Conservation (phyloP, 2,888 invertebrate genomes). For the Rhodophaea formosa region DNA sequence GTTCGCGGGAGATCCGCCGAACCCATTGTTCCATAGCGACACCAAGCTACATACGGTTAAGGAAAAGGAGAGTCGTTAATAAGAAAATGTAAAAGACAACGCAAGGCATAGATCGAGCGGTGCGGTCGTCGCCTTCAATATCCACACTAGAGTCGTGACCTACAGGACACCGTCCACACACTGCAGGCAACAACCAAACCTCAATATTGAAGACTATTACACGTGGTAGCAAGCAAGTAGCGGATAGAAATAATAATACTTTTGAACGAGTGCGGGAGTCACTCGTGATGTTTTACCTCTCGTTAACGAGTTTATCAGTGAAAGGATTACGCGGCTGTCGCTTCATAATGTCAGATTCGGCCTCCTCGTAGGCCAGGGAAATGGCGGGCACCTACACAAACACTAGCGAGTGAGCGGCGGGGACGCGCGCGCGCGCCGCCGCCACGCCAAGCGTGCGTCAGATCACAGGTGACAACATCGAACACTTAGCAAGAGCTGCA, state of each 20-base stretch:
- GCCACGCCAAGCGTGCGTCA: constrained; percentile 56
- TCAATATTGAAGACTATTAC: constrained; percentile 71
- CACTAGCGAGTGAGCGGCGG: constrained; percentile 75
- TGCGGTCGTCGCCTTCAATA: constrained; percentile 76
- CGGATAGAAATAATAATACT: constrained; percentile 69
- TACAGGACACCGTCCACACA: constrained; percentile 60
- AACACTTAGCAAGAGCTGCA: constrained; percentile 60
- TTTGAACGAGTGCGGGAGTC: constrained; percentile 61
- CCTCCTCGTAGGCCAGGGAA: constrained; percentile 98
- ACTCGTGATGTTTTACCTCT: constrained; percentile 88
- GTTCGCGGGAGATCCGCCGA: constrained; percentile 43
- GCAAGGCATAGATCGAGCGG: constrained; percentile 75
- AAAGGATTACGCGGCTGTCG: constrained; percentile 98
- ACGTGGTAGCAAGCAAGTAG: constrained; percentile 79
- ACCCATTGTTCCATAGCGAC: constrained; percentile 69
- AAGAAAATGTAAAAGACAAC: constrained; percentile 67
- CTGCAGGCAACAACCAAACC: constrained; percentile 76
- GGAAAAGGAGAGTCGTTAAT: constrained; percentile 61
- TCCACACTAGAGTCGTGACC: constrained; percentile 57
- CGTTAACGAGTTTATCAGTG: constrained; percentile 98
- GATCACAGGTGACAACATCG: constrained; percentile 73
- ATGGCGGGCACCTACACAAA: constrained; percentile 95
- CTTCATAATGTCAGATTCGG: constrained; percentile 99
- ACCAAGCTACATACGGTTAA: constrained; percentile 66
- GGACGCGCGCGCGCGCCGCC: constrained; percentile 36